A percentile compares a stretch with the other conserved stretches of the same genome.
Conservation (phyloP, 1,140 invertebrate genomes). For the Bursaphelenchus mucronatus region DNA sequence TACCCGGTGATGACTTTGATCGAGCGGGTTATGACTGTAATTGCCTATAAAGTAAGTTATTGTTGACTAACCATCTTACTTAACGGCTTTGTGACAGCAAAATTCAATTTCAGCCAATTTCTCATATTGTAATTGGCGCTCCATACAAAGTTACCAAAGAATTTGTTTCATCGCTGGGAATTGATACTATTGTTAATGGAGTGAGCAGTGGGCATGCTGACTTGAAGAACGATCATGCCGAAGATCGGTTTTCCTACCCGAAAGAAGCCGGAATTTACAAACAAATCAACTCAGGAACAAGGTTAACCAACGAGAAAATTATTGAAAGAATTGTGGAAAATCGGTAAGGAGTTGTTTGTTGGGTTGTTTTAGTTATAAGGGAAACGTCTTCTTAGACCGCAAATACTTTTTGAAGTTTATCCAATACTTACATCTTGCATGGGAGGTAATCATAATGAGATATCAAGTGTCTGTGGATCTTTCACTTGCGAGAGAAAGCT, state of each 20-base stretch:
- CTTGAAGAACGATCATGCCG: slow-evolving; percentile 65
- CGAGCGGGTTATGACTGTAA: slow-evolving; percentile 88
- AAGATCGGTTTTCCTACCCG: slow-evolving; percentile 74
- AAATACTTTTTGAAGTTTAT: no score
- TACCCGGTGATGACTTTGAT: slow-evolving; percentile 99
- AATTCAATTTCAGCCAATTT: slow-evolving; percentile 75
- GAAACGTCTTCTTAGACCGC: no score
- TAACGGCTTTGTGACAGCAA: slow-evolving; percentile 4
- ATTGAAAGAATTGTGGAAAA: slow-evolving; percentile 91
- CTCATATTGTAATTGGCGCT: slow-evolving; percentile 97
- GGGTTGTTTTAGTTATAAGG: not conserved
- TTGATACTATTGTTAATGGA: slow-evolving; percentile 87
- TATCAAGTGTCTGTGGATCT: no score
- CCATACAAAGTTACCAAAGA: slow-evolving; percentile 87
- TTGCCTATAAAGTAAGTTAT: slow-evolving; percentile 80
- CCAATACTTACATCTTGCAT: no score
- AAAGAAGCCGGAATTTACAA: slow-evolving; percentile 74
- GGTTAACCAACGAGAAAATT: slow-evolving; percentile 91
- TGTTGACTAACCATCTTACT: not conserved
- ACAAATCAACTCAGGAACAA: slow-evolving; percentile 75
- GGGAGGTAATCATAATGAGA: no score
- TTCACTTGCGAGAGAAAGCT: no score
- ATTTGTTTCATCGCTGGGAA: slow-evolving; percentile 89
- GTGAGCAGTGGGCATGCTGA: slow-evolving; percentile 70
- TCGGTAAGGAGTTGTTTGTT: slow-evolving; percentile 66